Evolutionary conservation across 2,113 vertebrate genomes (phyloP), one percentile per base, ranked within the genome.

Genomic region (Austrofundulus limnaeus): DNA sequence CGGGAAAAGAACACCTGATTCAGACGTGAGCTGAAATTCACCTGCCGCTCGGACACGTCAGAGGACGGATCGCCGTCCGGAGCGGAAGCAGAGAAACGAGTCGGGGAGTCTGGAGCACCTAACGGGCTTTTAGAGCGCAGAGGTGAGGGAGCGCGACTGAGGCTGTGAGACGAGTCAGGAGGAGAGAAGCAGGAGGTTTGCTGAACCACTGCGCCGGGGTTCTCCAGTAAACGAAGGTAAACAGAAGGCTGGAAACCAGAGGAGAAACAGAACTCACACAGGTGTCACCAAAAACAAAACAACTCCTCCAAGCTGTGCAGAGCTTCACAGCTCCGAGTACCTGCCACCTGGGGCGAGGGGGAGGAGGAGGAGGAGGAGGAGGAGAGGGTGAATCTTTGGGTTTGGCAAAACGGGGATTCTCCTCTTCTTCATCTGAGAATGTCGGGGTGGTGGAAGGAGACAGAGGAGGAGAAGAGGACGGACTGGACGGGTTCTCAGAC

Each of bases 31-130:
- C 3, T 20, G 24, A 72, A 31, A 42, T 53, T 85, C 94, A 98
- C 96, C 96, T 98, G 93, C 47, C 90, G 85, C 63, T 87, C 81
- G 56, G 90, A 90, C 47, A 93, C 93, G 42, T 94, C 93, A 49
- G 94, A 90, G 46, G 93, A 90, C 48, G 83, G 84, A 61, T 92
- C 88, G 68, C 89, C 91, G 70, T 46, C 53, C 3, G 21, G 31
- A 42, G 34, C 15, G 38, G 89, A 91, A 80, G 87, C 85, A 46
- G 55, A 25, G 54, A 45, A 19, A 48, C 37, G 13, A 38, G 28
- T 49, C 19, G 1, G 59, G 13, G 91, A 66, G 53, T 25, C 59
- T 24, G 53, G 25, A n/a, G 56, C 49, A 48, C 31, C 52, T 11
- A 70, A 16, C 0, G 42, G 69, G 25, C 56, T 69, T 24, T 31